A percentile compares a stretch with the other conserved stretches of the same genome.
These are phyloP conservation scores for Slavum lentiscoides DNA, from an alignment of 2,888 invertebrate species.

Conservation along the genomic window DNA sequence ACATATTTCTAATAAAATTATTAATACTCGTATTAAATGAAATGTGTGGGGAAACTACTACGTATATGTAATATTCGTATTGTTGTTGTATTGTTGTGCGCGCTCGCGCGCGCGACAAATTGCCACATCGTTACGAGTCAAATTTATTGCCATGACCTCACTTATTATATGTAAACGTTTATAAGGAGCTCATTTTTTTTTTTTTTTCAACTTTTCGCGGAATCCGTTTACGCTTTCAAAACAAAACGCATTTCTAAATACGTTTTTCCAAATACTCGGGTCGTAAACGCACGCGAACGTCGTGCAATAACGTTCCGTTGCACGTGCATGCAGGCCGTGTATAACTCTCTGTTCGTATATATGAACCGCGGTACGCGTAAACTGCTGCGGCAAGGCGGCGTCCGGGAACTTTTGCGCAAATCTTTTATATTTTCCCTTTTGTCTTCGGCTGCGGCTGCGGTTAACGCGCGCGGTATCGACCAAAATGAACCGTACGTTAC, in stretches of 20 bases:
- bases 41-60: too few relatives aligned
- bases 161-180: too few relatives aligned
- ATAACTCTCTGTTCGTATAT: too few relatives aligned
- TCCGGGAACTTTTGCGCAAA: background rate
- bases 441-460: too few relatives aligned
- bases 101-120: too few relatives aligned
- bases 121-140: background rate
- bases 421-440: too few relatives aligned
- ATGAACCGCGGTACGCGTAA: background rate
- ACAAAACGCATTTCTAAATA: background rate
- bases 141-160: slow-evolving; percentile 20
- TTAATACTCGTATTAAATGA: too few relatives aligned
- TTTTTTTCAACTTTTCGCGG: slow-evolving; percentile 21
- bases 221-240: background rate
- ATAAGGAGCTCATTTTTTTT: background rate
- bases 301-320: background rate
- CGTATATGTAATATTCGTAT: too few relatives aligned
- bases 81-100: too few relatives aligned
- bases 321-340: background rate
- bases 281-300: slow-evolving; percentile 17
- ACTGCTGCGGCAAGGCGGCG: background rate
- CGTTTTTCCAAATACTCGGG: slow-evolving; percentile 4
- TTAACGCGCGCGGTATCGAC: too few relatives aligned
- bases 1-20: too few relatives aligned
- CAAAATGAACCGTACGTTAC: background rate